Evolutionary conservation across 2,113 vertebrate species (phyloP), one percentile per base, ranked within the genome.

Genomic region (Antechinus stuartii): DNA sequence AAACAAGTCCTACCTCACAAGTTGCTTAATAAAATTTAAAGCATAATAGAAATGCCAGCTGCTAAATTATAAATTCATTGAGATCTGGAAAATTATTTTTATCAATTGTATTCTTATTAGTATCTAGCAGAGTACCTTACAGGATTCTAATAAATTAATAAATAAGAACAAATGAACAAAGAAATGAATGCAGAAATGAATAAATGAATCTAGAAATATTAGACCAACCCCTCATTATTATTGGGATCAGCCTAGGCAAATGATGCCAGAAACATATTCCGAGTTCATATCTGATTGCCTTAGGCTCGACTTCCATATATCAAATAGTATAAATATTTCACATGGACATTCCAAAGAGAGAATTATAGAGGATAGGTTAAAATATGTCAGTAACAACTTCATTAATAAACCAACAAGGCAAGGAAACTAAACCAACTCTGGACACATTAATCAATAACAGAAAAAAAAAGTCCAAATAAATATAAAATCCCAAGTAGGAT

Each of bases 321-420:
- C 46, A 94, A 94, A 14, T 46, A 92, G 57, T 92, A 10, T 25
- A 93, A 55, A 76, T 26, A 55, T 92, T 50, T 11, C 0, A 84
- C 68, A 61, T 22, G 10, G 55, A 84, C 76, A 91, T 90, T 95
- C 84, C 84, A 46, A 96, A 95, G 93, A 57, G 10, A 55, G 91
- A 96, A 92, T 94, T 91, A 54, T 76, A 24, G 5, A 92, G 89
- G 91, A 6, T 22, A 90, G 47, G 50, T 94, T 54, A 16, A 94
- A 91, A 93, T 52, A 12, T 61, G 27, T 95, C 3, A 49, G 49
- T 4, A 94, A 94, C 19, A 91, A 91, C 27, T 49, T 95, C 94
- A 68, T 94, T 52, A 92, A 92, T 6, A 96, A 94, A 68, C 61
- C 61, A 68, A 57, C 57, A 91, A 76, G 1, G 61, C 35, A 2